Base-by-base conservation (phyloP, 2,797 vertebrate genomes). In the Balearica regulorum region DNA sequence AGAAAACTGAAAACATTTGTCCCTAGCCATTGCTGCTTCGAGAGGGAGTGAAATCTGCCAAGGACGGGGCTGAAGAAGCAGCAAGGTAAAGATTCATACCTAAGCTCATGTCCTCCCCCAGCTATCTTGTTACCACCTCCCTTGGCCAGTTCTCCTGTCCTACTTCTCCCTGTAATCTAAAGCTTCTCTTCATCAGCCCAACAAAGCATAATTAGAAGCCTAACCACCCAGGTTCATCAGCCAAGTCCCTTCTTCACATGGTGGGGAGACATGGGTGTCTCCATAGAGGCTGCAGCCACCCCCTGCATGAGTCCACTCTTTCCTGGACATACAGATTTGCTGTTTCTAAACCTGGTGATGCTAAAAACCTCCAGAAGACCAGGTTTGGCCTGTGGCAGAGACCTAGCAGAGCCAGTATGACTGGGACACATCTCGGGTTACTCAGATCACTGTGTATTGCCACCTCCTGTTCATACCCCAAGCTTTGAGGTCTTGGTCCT, bases 401-500 rank as follows among this genome's bases (percentile, higher is more conserved):
- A 43, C 37, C 19, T 58, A 70, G 29, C 53, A 85, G 61, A 85
- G 33, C 58, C 1, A 3, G 17, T 0, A 0, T 35, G 66, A 13
- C 62, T 85, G 60, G 39, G 44, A 79, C 35, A 58, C 9, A 28
- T 22, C 70, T 21, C 22, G 14, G 16, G 9, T 53, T 55, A 44
- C 31, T 79, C 41, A 39, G 16, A 65, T 65, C 62, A 21, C 46
- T 53, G 26, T 20, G 12, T 24, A 24, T 58, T 82, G 46, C 60
- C 78, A 76, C n/a, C 43, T 60, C 46, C 51, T 57, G 31, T 57
- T 69, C 72, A 31, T 15, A 48, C 21, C 19, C 64, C 69, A 53
- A 81, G 61, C 24, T 77, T 29, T 60, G 48, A 51, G 66, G 35
- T 78, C 46, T 78, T 66, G 6, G 20, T 71, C 29, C 61, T 87